phyloP scores from a whole-genome alignment of 2,797 vertebrate species.

The Columba guinea region DNA sequence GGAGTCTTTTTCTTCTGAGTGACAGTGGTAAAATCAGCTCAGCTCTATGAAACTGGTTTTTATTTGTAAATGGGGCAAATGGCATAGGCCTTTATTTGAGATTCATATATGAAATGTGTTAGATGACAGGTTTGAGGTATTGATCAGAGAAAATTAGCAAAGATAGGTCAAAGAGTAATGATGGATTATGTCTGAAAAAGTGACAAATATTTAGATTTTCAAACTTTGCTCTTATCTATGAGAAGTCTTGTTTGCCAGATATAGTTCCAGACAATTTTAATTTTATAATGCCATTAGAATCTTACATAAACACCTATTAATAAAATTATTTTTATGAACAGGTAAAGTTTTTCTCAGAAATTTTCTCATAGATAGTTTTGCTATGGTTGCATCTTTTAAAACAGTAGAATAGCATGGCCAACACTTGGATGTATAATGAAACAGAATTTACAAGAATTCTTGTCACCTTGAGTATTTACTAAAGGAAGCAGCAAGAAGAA shows the following conservation, averaged over 20 bases:
- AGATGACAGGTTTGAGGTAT: background rate
- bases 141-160: background rate
- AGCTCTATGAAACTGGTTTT: background rate
- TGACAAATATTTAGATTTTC: background rate
- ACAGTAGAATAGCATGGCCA: background rate
- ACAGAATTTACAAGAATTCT: slow-evolving; percentile 6
- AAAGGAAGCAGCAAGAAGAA: background rate
- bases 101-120: background rate
- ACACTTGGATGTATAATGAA: background rate
- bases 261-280: background rate
- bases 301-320: background rate
- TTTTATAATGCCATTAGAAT: background rate
- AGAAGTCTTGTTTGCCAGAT: background rate
- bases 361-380: background rate
- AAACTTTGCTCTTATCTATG: background rate
- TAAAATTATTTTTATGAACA: background rate
- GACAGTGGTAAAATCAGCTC: background rate
- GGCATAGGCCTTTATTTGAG: background rate
- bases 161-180: background rate
- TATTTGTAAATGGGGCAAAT: background rate
- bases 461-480: background rate
- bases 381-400: background rate
- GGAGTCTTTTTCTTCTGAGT: background rate
- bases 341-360: background rate
- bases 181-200: background rate